Evolutionary conservation across 2,888 invertebrate species (phyloP).

Genomic region (Mimachlamys varia): DNA sequence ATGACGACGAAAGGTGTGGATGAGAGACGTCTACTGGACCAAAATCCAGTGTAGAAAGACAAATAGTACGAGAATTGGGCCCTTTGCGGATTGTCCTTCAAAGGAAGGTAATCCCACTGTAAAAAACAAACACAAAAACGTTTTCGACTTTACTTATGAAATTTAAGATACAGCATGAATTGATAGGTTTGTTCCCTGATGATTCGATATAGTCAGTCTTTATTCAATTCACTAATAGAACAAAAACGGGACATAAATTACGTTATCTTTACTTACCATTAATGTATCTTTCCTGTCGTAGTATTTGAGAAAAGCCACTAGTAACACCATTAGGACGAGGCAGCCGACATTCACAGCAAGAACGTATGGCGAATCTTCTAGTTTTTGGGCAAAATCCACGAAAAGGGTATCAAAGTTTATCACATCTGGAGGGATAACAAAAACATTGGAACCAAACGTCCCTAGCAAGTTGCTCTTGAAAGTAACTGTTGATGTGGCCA

Average conservation of each 20-base stretch:
- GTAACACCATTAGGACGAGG: background rate
- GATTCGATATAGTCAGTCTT: no score
- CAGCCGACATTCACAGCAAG: background rate
- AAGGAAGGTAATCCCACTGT: slow-evolving; percentile 62
- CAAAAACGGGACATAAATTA: no score
- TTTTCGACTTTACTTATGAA: no score
- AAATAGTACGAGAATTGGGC: slow-evolving; percentile 59
- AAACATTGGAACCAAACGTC: background rate
- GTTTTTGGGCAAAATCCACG: background rate
- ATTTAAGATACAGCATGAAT: no score
- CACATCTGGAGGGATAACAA: background rate
- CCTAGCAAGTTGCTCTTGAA: slow-evolving; percentile 1
- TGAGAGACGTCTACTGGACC: slow-evolving; percentile 53
- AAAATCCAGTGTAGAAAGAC: slow-evolving; percentile 59
- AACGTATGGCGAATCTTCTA: background rate
- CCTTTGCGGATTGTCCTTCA: slow-evolving; percentile 54
- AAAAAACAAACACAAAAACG: slow-evolving; percentile 1
- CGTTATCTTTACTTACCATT: background rate
- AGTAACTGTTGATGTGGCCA: background rate
- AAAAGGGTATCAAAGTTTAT: background rate
- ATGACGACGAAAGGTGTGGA: slow-evolving; percentile 58
- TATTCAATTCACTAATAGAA: no score
- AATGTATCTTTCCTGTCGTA: background rate
- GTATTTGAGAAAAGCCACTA: background rate
- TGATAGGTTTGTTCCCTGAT: no score